Conservation (phyloP, 1,140 invertebrate species). For the Bathynomus jamesi region DNA sequence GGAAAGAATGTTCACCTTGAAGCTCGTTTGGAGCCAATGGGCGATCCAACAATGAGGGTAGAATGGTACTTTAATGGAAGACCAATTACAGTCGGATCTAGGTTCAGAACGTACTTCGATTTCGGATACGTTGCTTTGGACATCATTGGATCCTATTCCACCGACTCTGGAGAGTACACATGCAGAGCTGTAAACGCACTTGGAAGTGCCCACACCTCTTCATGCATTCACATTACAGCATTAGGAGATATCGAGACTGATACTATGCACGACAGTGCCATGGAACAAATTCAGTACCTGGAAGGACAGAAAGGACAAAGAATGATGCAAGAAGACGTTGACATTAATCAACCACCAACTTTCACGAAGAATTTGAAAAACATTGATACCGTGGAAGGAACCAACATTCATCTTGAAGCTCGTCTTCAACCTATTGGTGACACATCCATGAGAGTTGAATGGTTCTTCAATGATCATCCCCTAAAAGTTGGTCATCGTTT, state of each 20-base stretch:
- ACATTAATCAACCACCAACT: conserved; percentile 59
- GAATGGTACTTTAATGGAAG: conserved; percentile 92
- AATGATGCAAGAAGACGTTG: conserved; percentile 47
- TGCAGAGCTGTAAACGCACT: conserved; percentile 85
- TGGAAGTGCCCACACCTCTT: conserved; percentile 82
- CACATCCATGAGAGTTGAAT: conserved; percentile 89
- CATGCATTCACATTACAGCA: conserved; percentile 73
- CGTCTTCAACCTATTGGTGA: conserved; percentile 89
- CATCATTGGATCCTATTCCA: conserved; percentile 72
- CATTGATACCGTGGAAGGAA: conserved; percentile 81
- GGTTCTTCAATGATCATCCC: conserved; percentile 87
- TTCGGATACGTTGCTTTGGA: conserved; percentile 88
- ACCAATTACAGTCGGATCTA: conserved; percentile 51
- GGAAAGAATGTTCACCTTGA: conserved; percentile 86
- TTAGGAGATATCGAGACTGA: conserved; percentile 82
- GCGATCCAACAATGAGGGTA: conserved; percentile 88
- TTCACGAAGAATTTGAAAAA: conserved; percentile 82
- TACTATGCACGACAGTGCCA: conserved; percentile 86
- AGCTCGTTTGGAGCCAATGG: conserved; percentile 83
- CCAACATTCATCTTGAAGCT: conserved; percentile 86
- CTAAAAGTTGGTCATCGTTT: conserved; percentile 72
- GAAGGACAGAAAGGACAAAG: conserved; percentile 71
- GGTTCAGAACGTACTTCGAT: conserved; percentile 90
- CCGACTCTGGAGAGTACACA: conserved; percentile 90
- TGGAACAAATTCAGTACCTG: conserved; percentile 88